Percentiles rank a stretch among this genome's conserved stretches.
Evolutionary conservation across 23 tunicate genomes (phyloP).

Genomic region (Corella eumyota): DNA sequence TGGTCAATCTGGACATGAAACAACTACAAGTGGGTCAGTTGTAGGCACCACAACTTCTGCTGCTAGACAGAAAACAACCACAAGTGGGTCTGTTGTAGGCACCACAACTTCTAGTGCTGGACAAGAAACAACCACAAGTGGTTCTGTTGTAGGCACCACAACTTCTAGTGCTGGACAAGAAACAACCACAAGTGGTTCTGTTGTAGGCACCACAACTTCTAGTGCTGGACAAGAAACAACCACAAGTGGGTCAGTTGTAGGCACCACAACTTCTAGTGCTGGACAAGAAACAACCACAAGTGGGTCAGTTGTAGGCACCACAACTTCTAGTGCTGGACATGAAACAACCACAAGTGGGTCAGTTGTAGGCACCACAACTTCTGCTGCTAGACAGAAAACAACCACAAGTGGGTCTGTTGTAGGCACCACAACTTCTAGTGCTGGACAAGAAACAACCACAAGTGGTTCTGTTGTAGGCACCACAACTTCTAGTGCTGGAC

Average conservation of each 20-base stretch:
- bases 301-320: neutral
- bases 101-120: conserved; percentile 2
- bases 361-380: conserved; percentile 2
- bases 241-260: neutral
- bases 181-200: conserved; percentile 3
- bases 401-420: conserved; percentile 2
- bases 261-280: neutral
- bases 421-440: neutral
- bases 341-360: conserved; percentile 1
- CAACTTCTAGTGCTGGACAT: neutral
- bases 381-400: neutral
- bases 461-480: neutral
- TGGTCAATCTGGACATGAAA: conserved; percentile 9
- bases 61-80: conserved; percentile 6
- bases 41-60: conserved; percentile 14
- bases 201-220: conserved; percentile 1
- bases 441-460: conserved; percentile 7
- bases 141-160: conserved; percentile 10
- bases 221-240: conserved; percentile 3
- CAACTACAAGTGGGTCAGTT: conserved; percentile 1
- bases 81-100: conserved; percentile 5
- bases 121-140: conserved; percentile 8
- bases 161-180: conserved; percentile 3
- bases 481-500: neutral
- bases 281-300: conserved; percentile 6